phyloP scores from a whole-genome alignment of 2,113 vertebrate genomes.

The Cranoglanis bouderius region DNA sequence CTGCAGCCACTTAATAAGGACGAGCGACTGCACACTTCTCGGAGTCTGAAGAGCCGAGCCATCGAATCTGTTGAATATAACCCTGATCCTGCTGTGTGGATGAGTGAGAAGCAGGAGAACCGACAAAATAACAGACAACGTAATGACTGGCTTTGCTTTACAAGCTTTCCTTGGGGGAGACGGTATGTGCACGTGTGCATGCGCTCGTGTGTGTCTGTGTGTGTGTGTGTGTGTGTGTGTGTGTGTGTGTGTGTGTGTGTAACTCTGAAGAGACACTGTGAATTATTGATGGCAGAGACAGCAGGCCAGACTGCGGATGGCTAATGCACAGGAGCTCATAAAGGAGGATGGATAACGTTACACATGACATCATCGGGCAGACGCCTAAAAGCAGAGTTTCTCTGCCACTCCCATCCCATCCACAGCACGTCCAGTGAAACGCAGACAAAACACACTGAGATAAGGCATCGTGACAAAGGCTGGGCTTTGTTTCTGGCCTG shows the following conservation, averaged over 20 bases:
- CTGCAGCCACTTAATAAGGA: conserved; percentile 36
- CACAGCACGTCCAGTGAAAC: conserved; percentile 30
- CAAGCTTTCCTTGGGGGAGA: conserved; percentile 13
- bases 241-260: conserved; percentile 29
- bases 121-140: background rate
- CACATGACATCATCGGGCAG: conserved; percentile 74
- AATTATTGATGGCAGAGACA: conserved; percentile 76
- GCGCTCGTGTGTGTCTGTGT: background rate
- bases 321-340: conserved; percentile 67
- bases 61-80: conserved; percentile 10
- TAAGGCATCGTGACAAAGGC: background rate
- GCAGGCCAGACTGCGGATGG: conserved; percentile 65
- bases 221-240: conserved; percentile 30
- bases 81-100: conserved; percentile 10
- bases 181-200: background rate
- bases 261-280: conserved; percentile 66
- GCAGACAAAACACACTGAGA: background rate
- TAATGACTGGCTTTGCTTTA: background rate
- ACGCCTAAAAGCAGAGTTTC: conserved; percentile 37
- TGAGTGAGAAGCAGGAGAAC: background rate
- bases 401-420: conserved; percentile 13
- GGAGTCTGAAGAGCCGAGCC: background rate
- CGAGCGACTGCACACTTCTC: conserved; percentile 28
- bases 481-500: background rate
- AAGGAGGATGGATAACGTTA: conserved; percentile 68